These are phyloP conservation scores for Lutraria lutraria DNA, from an alignment of 2,888 invertebrate genomes.

Conservation along the genomic window DNA sequence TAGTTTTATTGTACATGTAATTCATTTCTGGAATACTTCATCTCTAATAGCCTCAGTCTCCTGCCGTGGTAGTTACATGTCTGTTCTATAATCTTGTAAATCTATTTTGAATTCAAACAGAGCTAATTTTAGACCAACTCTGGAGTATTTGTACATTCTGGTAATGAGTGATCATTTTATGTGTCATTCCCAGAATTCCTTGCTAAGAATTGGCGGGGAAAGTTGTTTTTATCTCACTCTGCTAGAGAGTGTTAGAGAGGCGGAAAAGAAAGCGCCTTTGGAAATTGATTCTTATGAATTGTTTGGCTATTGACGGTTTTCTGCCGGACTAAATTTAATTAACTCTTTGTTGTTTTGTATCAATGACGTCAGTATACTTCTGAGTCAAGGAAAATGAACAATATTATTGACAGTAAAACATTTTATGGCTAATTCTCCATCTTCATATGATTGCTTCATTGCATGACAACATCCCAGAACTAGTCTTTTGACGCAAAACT, in stretches of 20 bases:
- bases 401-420: slow-evolving; percentile 32
- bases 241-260: not conserved
- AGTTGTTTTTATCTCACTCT: not conserved
- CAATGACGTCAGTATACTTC: slow-evolving; percentile 28
- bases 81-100: not conserved
- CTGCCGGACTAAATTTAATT: slow-evolving; percentile 29
- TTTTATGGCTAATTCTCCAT: not conserved
- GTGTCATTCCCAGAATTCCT: not conserved
- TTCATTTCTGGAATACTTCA: not conserved
- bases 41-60: not conserved
- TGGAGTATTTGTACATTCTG: not conserved
- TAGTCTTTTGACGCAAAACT: not conserved
- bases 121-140: slow-evolving; percentile 3
- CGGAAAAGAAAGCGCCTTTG: not conserved
- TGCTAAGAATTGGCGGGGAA: not conserved
- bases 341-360: slow-evolving; percentile 23
- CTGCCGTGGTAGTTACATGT: not conserved
- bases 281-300: slow-evolving; percentile 11
- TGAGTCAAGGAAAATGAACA: not conserved
- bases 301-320: not conserved
- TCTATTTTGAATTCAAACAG: not conserved
- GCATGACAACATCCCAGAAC: not conserved
- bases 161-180: not conserved
- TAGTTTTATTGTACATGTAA: not conserved
- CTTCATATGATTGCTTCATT: slow-evolving; percentile 26